Percentiles rank a stretch among this genome's conserved stretches.
Evolutionary conservation across 2,113 vertebrate species (phyloP).

Genomic region (Chionomys nivalis): DNA sequence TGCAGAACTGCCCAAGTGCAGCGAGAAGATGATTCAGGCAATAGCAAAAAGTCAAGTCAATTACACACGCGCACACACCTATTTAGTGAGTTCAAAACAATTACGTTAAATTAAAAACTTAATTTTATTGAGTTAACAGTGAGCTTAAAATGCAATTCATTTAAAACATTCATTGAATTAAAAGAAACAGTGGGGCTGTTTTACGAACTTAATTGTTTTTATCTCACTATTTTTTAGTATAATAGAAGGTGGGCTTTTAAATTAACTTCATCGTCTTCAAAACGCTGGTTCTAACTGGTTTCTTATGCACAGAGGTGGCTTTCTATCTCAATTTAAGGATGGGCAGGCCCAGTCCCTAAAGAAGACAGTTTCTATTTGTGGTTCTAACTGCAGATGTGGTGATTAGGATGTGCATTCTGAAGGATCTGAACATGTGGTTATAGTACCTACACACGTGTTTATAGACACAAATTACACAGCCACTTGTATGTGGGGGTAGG

Average conservation of each 20-base stretch:
- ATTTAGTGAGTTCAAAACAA: constrained; percentile 69
- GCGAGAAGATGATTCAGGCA: constrained; percentile 15
- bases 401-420: neutral
- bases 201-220: constrained; percentile 77
- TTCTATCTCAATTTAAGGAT: neutral
- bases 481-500: neutral
- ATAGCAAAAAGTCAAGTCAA: constrained; percentile 63
- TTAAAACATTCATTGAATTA: constrained; percentile 73
- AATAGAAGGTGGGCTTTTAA: constrained; percentile 68
- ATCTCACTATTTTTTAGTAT: constrained; percentile 62
- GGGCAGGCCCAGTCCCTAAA: neutral
- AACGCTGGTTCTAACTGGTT: constrained; percentile 50
- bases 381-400: neutral
- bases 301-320: neutral
- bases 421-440: neutral
- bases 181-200: constrained; percentile 44
- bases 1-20: neutral
- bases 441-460: neutral
- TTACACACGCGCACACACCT: constrained; percentile 57
- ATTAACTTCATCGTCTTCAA: constrained; percentile 69
- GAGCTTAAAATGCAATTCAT: constrained; percentile 65
- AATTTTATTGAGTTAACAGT: constrained; percentile 73
- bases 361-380: neutral
- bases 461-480: neutral
- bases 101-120: constrained; percentile 78